Evolutionary conservation across 2,113 vertebrate species (phyloP), one percentile per base, ranked within the genome.

Genomic region (Hyaena hyaena): DNA sequence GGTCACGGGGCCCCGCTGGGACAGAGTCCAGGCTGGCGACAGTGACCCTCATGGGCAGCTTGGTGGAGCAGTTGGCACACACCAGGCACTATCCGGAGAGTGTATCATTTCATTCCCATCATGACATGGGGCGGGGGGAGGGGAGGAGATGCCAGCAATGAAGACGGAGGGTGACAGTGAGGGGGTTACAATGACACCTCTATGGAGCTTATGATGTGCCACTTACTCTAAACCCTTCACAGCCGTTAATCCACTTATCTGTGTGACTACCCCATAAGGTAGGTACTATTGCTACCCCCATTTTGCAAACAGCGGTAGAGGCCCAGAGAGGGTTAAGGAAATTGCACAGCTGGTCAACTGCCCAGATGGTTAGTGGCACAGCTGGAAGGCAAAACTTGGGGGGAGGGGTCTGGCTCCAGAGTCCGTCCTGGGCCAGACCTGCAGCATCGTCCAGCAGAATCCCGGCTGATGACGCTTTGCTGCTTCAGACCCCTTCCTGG

Each of bases 211-310:
- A 11, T 0, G 5, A 26, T 0, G 8, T 21, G 55, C 45, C 15
- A 35, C 1, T 15, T 15, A 55, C 0, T 23, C 28, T 11, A 48
- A 95, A 66, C 43, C 76, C 55, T 61, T 10, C 0, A 24, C 0
- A 11, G 3, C 48, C 4, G 26, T 12, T 48, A 61, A n/a, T 80
- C 39, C 61, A 63, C 53, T 28, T 10, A 12, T 2, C 79, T 48
- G 33, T 63, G 53, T 28, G 31, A 39, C 4, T 8, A 14, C 0
- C 21, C 58, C 1, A 0, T 3, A 28, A 43, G 8, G 35, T 4
- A 50, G 45, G 39, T 9, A 12, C 11, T 19, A 7, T 1, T 3
- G 39, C 5, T 23, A 45, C 2, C 1, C 0, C 0, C 3, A 33
- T 10, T 43, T 55, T 71, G 73, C 65, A 66, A 45, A 26, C 2